Percentiles rank a stretch among this genome's conserved stretches.
Conservation (phyloP, 2,888 invertebrate genomes). For the Coecobrya sp. region DNA sequence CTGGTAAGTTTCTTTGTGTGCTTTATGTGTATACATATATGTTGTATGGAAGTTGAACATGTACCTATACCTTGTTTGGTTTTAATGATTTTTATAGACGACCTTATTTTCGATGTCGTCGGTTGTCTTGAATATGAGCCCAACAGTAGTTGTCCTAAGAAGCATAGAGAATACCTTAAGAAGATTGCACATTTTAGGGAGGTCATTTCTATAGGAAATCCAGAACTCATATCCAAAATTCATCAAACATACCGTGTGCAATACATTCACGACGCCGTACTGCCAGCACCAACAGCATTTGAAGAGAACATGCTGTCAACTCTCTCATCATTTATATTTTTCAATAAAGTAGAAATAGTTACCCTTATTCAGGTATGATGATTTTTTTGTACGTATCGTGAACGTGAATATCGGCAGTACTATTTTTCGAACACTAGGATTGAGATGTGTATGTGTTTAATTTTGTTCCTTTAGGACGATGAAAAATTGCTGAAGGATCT, state of each 20-base stretch:
- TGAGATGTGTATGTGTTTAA: neutral
- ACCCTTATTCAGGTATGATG: constrained; percentile 92
- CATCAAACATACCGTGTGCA: constrained; percentile 99
- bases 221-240: constrained; percentile 98
- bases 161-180: constrained; percentile 98
- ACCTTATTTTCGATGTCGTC: constrained; percentile 98
- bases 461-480: constrained; percentile 93
- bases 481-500: constrained; percentile 98
- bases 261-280: constrained; percentile 99
- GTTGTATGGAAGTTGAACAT: neutral
- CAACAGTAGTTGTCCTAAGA: constrained; percentile 93
- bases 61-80: neutral
- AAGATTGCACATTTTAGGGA: constrained; percentile 97
- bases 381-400: constrained; percentile 15
- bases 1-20: constrained; percentile 88
- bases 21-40: neutral
- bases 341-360: constrained; percentile 99
- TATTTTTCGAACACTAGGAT: no score
- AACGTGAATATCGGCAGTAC: no score
- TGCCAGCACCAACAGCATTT: constrained; percentile 98
- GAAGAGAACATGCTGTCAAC: constrained; percentile 99
- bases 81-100: constrained; percentile 89
- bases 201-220: constrained; percentile 98
- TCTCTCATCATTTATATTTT: constrained; percentile 99
- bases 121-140: constrained; percentile 99